Evolutionary conservation across 2,888 invertebrate genomes (phyloP).

Genomic region (Palloptera scutellata): DNA sequence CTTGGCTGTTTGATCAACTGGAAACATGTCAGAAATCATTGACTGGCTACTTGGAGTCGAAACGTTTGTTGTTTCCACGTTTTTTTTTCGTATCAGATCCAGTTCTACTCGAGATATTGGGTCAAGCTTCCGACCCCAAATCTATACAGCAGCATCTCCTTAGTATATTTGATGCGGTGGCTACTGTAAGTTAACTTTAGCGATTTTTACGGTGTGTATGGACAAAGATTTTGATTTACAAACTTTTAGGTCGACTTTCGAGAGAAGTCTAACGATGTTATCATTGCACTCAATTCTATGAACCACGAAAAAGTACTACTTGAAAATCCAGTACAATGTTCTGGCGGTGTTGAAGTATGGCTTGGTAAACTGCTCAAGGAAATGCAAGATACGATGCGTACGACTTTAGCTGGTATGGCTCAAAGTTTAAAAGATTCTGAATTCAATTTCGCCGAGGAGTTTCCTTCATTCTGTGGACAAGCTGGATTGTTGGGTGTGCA

Average conservation of each 20-base stretch:
- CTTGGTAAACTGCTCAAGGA: constrained; percentile 74
- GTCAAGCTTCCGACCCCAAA: constrained; percentile 87
- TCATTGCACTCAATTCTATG: constrained; percentile 77
- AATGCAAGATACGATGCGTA: constrained; percentile 78
- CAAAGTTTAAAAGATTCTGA: constrained; percentile 75
- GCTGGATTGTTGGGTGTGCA: constrained; percentile 85
- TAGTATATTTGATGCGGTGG: constrained; percentile 87
- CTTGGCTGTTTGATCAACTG: constrained; percentile 82
- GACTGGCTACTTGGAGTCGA: constrained; percentile 84
- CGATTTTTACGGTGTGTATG: too few relatives aligned
- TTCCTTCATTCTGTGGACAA: constrained; percentile 80
- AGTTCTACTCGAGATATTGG: constrained; percentile 85
- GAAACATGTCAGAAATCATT: constrained; percentile 91
- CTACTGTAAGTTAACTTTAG: constrained; percentile 66
- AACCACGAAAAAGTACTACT: constrained; percentile 79
- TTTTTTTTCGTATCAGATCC: constrained; percentile 94
- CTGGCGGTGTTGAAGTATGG: constrained; percentile 88
- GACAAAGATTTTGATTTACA: too few relatives aligned
- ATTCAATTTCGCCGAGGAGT: constrained; percentile 77
- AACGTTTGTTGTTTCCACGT: constrained; percentile 83
- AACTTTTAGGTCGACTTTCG: constrained; percentile 74
- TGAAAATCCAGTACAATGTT: constrained; percentile 74
- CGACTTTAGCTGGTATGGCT: constrained; percentile 75
- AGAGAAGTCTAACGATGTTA: constrained; percentile 78
- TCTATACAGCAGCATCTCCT: constrained; percentile 84